These are phyloP conservation scores for Chymomyza caudatula DNA, from an alignment of 2,888 invertebrate species.

Conservation along the genomic window DNA sequence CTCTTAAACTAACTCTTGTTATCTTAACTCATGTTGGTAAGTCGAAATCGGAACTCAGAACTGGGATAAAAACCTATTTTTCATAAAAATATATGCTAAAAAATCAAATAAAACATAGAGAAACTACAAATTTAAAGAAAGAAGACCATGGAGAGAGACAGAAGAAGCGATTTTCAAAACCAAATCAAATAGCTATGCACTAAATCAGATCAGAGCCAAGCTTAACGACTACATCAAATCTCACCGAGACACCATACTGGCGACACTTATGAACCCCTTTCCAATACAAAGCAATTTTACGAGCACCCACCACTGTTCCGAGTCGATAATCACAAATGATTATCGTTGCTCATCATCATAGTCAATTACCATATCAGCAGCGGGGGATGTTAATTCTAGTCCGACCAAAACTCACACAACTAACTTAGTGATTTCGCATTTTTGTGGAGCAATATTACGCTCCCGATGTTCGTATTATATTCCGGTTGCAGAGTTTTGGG, in stretches of 20 bases:
- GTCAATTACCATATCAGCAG: constrained; percentile 54
- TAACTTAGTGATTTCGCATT: constrained; percentile 41
- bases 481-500: constrained; percentile 29
- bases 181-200: too few species aligned
- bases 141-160: too few species aligned
- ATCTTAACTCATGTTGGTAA: too few species aligned
- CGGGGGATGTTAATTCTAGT: constrained; percentile 26
- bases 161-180: too few species aligned
- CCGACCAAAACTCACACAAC: constrained; percentile 1
- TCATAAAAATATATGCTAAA: too few species aligned
- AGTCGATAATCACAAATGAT: constrained; percentile 8
- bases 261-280: neutral
- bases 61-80: too few species aligned
- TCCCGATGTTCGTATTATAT: constrained; percentile 20
- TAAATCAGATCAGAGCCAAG: too few species aligned
- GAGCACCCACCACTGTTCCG: neutral
- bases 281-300: neutral
- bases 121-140: too few species aligned
- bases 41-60: too few species aligned
- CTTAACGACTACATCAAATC: neutral
- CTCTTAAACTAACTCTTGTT: too few species aligned
- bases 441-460: constrained; percentile 13
- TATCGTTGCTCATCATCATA: neutral
- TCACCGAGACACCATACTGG: neutral
- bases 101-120: too few species aligned